These are phyloP conservation scores for Cephalophus harveyi DNA, from an alignment of 2,113 vertebrate genomes.

Conservation along the genomic window DNA sequence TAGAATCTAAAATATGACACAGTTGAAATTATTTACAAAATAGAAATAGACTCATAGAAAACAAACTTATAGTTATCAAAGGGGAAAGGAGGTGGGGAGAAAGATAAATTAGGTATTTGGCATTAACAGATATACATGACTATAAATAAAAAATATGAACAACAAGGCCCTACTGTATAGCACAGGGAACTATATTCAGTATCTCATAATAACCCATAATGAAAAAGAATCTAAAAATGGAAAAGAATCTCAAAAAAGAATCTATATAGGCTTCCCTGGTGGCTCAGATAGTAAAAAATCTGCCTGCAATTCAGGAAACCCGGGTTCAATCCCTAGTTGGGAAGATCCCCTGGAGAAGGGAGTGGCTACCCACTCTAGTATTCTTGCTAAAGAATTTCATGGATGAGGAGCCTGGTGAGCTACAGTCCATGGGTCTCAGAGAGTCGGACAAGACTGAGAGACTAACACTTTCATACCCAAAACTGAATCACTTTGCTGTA, in stretches of 20 bases:
- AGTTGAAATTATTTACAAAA: too few relatives aligned
- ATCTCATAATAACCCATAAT: neutral
- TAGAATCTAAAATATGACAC: too few relatives aligned
- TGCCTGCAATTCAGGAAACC: neutral
- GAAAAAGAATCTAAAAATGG: neutral
- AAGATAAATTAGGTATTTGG: neutral
- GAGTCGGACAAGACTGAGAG: neutral
- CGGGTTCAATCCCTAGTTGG: neutral
- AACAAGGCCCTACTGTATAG: neutral
- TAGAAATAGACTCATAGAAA: neutral
- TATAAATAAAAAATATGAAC: neutral
- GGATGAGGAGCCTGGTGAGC: accelerated
- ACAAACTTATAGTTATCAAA: neutral
- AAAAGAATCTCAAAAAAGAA: neutral
- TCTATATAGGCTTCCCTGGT: neutral
- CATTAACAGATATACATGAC: neutral
- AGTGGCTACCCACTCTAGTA: neutral
- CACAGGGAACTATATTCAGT: neutral
- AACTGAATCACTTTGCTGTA: neutral
- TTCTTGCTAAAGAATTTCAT: neutral
- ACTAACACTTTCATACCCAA: neutral
- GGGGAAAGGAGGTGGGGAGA: neutral
- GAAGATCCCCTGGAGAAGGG: neutral
- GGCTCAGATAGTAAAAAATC: neutral
- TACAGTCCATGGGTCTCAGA: neutral